Conservation (phyloP, 2,888 invertebrate genomes). For the Trichopria drosophilae region DNA sequence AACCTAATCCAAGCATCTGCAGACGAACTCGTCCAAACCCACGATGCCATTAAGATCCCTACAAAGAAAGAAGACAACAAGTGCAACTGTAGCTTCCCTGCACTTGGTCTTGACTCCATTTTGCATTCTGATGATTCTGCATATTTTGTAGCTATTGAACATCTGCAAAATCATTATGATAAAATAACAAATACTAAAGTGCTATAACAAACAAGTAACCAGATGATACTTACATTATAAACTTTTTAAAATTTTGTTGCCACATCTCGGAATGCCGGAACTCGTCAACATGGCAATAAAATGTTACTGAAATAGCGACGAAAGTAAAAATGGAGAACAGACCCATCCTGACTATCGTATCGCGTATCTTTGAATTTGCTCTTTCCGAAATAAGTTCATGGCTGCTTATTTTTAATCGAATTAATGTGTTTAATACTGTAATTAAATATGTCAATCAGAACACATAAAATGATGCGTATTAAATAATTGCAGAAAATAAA, state of each 20-base stretch:
- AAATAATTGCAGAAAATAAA: constrained; percentile 12
- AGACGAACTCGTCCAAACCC: constrained; percentile 90
- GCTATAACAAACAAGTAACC: not conserved
- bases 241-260: constrained; percentile 75
- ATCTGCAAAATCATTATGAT: constrained; percentile 54
- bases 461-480: too few species aligned
- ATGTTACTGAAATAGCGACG: constrained; percentile 77
- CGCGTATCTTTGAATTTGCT: constrained; percentile 82
- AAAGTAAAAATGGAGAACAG: constrained; percentile 77
- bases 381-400: constrained; percentile 82
- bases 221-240: constrained; percentile 73
- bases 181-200: too few species aligned
- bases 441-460: constrained; percentile 8
- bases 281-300: constrained; percentile 82
- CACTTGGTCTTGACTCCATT: constrained; percentile 74
- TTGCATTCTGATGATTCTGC: constrained; percentile 63
- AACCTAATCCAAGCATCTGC: constrained; percentile 84
- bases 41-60: constrained; percentile 87
- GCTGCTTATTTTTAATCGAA: constrained; percentile 79
- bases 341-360: constrained; percentile 84
- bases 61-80: constrained; percentile 80
- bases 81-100: constrained; percentile 80
- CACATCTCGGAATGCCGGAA: constrained; percentile 75
- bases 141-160: constrained; percentile 55
- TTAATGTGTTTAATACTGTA: constrained; percentile 75